Base-by-base conservation (phyloP, 2,888 invertebrate genomes). In the Macaria notata region DNA sequence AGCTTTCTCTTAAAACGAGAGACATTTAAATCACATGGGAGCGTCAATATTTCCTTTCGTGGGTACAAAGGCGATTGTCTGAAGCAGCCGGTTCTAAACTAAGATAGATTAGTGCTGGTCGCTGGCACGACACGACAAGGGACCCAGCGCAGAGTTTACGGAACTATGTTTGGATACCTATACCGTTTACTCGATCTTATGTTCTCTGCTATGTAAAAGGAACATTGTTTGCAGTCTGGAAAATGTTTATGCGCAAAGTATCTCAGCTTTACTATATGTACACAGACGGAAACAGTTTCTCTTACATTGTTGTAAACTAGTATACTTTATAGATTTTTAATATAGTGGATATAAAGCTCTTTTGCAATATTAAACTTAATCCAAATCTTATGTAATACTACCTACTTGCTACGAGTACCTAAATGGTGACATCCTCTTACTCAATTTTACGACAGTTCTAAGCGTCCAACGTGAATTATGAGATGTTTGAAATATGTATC, bases 1-100 rank as follows among this genome's bases (percentile, higher is more conserved):
- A 79, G 82, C 81, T 88, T 89, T 87, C 88, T 88, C 82, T 88
- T 86, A 87, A 88, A 91, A 90, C 84, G 84, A 81, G 81, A 86
- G 81, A 85, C 82, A 84, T 88, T 87, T 84, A 84, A 88, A 87
- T 87, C 88, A 81, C 85, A 78, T 70, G 85, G 77, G 85, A 86
- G 82, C 81, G 81, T 87, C 88, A 79, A 88, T 89, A 88, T 88
- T 86, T 87, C 83, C 83, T 87, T 84, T 78, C 75, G 72, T 71
- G 75, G 76, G 81, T 81, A 84, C 86, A 83, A 88, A 83, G 78
- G 77, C 75, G 73, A 81, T 79, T 82, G 79, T 83, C 80, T 73
- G 70, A 69, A 72, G 73, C 73, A 71, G 77, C 68, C 72, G 72
- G 71, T 76, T 81, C 79, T 80, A 77, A 86, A 85, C 81, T 83